Base-by-base conservation (phyloP, 2,113 vertebrate species). In the Promerops cafer region DNA sequence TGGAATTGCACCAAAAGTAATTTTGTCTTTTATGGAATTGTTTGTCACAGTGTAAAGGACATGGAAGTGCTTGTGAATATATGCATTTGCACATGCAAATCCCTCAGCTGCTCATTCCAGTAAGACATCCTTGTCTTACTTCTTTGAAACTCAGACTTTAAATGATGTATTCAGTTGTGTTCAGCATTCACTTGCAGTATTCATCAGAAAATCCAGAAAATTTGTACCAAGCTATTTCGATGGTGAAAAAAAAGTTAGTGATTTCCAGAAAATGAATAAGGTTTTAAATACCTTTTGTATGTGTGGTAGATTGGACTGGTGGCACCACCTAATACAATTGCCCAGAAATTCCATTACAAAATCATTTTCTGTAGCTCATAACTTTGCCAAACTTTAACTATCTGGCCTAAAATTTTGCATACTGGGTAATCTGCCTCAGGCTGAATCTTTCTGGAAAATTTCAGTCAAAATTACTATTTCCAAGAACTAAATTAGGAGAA, bases 401-500 rank as follows among this genome's bases (percentile, higher is more conserved):
- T 83, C 91, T 94, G 92, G 82, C 90, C 28, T 74, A 70, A 88
- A 91, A 77, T 81, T 94, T 88, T 88, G 50, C 53, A 53, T 70
- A 45, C 57, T 86, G 53, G 39, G 7, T 91, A 79, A 83, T 87
- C 61, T 92, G 78, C 88, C 66, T 85, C 47, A 52, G 77, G 57
- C 61, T 71, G 61, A 90, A 94, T 74, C 39, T 89, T 91, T 89
- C 63, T 96, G 85, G 92, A 94, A 96, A 94, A 65, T 27, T 35
- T 61, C 45, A 74, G 79, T 94, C 71, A 92, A 87, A 95, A 95
- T 54, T 3, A 53, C 71, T 65, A 65, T 80, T 90, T 94, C 85
- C 83, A 96, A 88, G 85, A 86, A 54, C 21, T 90, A 90, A 90
- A 88, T 77, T 69, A 61, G 22, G 49, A 93, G 37, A 70, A 92